Evolutionary conservation across 2,113 vertebrate species (phyloP), one percentile per base, ranked within the genome.

Genomic region (Rhea americana): DNA sequence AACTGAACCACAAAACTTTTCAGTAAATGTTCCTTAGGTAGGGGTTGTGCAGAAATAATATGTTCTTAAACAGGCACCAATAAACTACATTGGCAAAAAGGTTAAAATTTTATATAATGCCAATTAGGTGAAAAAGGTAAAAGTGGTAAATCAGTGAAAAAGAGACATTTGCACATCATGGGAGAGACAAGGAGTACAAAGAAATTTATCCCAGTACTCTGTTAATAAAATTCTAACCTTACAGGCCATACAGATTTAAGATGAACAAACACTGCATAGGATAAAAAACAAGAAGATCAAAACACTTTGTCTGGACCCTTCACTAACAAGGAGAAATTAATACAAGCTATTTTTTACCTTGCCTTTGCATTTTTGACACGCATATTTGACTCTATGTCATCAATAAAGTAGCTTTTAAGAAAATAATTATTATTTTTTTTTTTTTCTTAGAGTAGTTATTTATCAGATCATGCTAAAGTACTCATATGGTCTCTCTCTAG

Each of bases 191-290:
- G 14, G 26, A 76, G 30, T 79, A 85, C 37, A 62, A 51, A 58
- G 45, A n/a, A 4, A 17, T 6, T 4, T 68, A 13, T 22, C 68
- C 28, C 37, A 51, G 26, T 53, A 43, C 16, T 10, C 55, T 13
- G 18, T 30, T 58, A 56, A 62, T 13, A 56, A 73, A 77, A 0
- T 0, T 7, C 51, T 41, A 55, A 8, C 5, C 8, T 37, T 43
- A 32, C 0, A 73, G 50, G 51, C 24, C 53, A 56, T 2, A 24
- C 1, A 5, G 65, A 63, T 67, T 67, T 75, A 37, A 67, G 32
- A 77, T 26, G 73, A 72, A 72, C 41, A 17, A 21, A 78, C 20
- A 11, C 4, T 75, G 58, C 25, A 74, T 50, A 30, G 24, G 68
- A 68, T 50, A 83, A 72, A 62, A 85, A 4, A 3, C 11, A 7